Base-by-base conservation (phyloP, 2,113 vertebrate genomes). In the Malurus melanocephalus region DNA sequence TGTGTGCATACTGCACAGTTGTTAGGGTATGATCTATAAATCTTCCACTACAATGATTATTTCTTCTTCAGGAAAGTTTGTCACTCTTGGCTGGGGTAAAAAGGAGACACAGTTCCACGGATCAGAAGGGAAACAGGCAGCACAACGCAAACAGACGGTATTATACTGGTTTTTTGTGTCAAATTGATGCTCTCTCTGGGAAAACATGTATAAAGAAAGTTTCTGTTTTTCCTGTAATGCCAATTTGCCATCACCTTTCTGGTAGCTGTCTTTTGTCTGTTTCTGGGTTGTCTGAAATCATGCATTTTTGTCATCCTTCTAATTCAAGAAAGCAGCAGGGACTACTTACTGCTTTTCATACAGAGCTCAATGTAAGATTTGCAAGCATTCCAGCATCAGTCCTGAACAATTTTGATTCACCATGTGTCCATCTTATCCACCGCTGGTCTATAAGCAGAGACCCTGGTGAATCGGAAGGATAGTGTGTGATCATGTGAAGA, bases 71-170 rank as follows among this genome's bases (percentile, higher is more conserved):
- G 99, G 98, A 11, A 98, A 98, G 94, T 98, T 99, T 75, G 96
- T 99, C 94, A 98, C 98, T 18, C 97, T 99, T 64, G 99, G 99
- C 23, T 99, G 99, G 99, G 99, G 99, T 45, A 99, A 98, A 97
- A 99, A 99, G 90, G 99, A 99, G 94, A 99, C 99, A 0, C 99
- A 99, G 94, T 99, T 99, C 91, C 99, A 99, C 49, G 99, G 99
- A 85, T 99, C 99, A 22, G 99, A 98, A 94, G 99, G 99, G 80
- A 99, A 99, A 87, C 97, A 98, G 87, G 98, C 98, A 3, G 98
- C 99, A 1, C 98, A 98, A 93, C 97, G 64, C 88, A 98, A 98
- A 76, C 93, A 96, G 51, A 90, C 5, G 97, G 98, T 98, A 97
- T 86, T 86, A 8, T 49, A 48, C 69, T 83, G 15, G 2, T 40